Evolutionary conservation across 2,113 vertebrate genomes (phyloP).

Genomic region (Triplophysa dalaica): DNA sequence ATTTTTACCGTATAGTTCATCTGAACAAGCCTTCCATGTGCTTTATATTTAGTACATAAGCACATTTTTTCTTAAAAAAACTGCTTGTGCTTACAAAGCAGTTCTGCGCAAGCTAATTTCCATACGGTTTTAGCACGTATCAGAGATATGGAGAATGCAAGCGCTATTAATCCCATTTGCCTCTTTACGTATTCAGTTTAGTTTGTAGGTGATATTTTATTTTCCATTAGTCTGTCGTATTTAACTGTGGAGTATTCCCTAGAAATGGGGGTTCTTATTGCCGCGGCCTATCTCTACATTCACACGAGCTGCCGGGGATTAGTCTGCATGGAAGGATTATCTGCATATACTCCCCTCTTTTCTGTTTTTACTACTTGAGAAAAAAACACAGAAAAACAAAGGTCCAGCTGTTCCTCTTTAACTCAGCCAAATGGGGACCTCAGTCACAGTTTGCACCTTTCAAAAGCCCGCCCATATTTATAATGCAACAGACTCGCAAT

Average conservation of each 20-base stretch:
- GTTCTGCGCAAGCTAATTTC: conserved; percentile 42
- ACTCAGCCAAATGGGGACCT: not conserved
- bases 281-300: conserved; percentile 50
- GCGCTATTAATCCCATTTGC: conserved; percentile 40
- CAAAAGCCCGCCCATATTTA: conserved; percentile 29
- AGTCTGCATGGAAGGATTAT: conserved; percentile 49
- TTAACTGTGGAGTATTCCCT: conserved; percentile 49
- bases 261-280: conserved; percentile 36
- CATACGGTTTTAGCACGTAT: conserved; percentile 45
- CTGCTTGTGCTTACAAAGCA: conserved; percentile 48
- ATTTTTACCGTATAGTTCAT: not conserved
- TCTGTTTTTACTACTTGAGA: conserved; percentile 45
- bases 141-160: conserved; percentile 25
- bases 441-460: conserved; percentile 2
- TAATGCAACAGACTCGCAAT: conserved; percentile 10
- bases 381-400: conserved; percentile 31
- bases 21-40: not conserved
- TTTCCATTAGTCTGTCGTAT: conserved; percentile 47
- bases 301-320: conserved; percentile 46
- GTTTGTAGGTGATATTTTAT: conserved; percentile 48
- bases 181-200: conserved; percentile 48
- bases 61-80: conserved; percentile 30
- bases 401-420: conserved; percentile 39
- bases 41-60: not conserved
- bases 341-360: conserved; percentile 42